phyloP scores from a whole-genome alignment of 2,888 invertebrate genomes.

The Mechanitis messenoides region DNA sequence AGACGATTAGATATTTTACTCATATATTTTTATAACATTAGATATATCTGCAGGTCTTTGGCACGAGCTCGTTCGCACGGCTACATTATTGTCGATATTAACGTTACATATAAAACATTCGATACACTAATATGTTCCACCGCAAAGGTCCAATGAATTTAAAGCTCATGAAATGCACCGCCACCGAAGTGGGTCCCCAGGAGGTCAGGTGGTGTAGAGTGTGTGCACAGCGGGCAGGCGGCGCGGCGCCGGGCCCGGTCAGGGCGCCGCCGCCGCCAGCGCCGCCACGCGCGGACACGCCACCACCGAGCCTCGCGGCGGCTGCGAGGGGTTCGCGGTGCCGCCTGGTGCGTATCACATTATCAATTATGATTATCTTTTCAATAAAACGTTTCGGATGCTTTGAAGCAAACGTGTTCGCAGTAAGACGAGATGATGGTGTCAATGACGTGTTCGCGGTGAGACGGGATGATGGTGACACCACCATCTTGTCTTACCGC shows the following conservation, averaged over 20 bases:
- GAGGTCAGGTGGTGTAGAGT: constrained; percentile 18
- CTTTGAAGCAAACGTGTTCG: too few relatives aligned
- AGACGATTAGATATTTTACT: constrained; percentile 6
- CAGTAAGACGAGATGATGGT: too few relatives aligned
- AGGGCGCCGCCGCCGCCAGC: constrained; percentile 70
- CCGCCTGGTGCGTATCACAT: constrained; percentile 44
- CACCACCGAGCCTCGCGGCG: constrained; percentile 64
- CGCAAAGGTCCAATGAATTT: constrained; percentile 22
- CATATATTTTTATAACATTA: constrained; percentile 14
- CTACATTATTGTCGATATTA: constrained; percentile 34
- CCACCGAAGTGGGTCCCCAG: constrained; percentile 19
- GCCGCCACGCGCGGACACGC: constrained; percentile 82
- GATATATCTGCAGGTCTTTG: constrained; percentile 35
- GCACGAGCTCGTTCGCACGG: constrained; percentile 33
- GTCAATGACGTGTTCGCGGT: too few relatives aligned
- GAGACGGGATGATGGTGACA: too few relatives aligned
- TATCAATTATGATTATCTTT: not conserved
- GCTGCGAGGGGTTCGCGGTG: constrained; percentile 52
- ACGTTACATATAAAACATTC: constrained; percentile 13
- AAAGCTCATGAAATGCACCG: constrained; percentile 33
- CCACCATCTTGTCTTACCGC: too few relatives aligned
- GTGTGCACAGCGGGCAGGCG: constrained; percentile 57
- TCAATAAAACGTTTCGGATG: not conserved
- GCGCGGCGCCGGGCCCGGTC: constrained; percentile 59
- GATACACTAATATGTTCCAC: constrained; percentile 16